Conservation (phyloP, 1,140 invertebrate genomes). For the Camponotus floridanus region DNA sequence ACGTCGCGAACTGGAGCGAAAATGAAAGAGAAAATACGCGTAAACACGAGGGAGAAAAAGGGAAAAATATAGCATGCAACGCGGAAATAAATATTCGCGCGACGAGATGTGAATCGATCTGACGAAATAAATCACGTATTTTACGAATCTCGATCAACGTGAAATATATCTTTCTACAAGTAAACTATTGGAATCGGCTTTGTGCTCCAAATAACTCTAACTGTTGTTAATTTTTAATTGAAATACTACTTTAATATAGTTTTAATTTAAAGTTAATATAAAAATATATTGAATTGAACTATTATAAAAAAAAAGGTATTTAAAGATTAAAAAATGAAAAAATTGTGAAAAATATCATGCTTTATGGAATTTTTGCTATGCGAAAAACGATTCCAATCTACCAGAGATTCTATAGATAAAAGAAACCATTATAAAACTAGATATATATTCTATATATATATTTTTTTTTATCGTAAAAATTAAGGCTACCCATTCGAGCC, state of each 20-base stretch:
- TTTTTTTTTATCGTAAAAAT: slow-evolving; percentile 43
- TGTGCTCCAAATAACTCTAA: not conserved
- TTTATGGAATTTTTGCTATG: not conserved
- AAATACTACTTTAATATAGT: slow-evolving; percentile 4
- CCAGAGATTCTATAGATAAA: not conserved
- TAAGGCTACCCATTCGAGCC: slow-evolving; percentile 29
- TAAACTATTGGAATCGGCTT: not conserved
- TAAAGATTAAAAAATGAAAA: not conserved
- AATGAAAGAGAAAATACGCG: slow-evolving; percentile 25
- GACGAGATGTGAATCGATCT: slow-evolving; percentile 33
- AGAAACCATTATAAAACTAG: not conserved
- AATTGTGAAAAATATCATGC: not conserved
- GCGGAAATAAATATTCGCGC: slow-evolving; percentile 50
- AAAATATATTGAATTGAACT: not conserved
- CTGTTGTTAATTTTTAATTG: not conserved
- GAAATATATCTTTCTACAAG: not conserved
- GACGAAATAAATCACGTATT: slow-evolving; percentile 14
- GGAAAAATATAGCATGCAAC: not conserved
- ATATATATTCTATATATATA: not conserved
- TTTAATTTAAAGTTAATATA: not conserved
- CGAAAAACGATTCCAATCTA: not conserved
- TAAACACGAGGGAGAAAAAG: slow-evolving; percentile 8
- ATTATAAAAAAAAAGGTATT: not conserved
- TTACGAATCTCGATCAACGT: not conserved
- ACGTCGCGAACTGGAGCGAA: slow-evolving; percentile 28